Conservation (phyloP, 2,113 vertebrate species). For the Ochotona curzoniae region DNA sequence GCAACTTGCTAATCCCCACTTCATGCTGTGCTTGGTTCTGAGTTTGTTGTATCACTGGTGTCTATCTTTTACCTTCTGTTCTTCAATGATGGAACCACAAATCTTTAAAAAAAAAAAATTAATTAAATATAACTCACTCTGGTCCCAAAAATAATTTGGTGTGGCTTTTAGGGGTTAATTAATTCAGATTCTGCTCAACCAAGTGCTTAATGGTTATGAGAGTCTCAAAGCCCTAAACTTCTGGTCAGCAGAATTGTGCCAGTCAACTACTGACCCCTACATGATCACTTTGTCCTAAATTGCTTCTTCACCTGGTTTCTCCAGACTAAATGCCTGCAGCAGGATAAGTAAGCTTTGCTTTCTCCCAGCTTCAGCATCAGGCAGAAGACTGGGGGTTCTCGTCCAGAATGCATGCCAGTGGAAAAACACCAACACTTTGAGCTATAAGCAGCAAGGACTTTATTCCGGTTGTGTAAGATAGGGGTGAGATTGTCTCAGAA, state of each 20-base stretch:
- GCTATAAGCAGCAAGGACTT: too few species aligned
- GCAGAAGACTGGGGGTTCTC: too few species aligned
- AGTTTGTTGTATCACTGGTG: not conserved
- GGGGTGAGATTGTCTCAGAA: too few species aligned
- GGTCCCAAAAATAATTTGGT: not conserved
- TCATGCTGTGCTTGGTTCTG: not conserved
- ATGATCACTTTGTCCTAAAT: not conserved
- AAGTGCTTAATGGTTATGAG: not conserved
- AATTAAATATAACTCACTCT: not conserved
- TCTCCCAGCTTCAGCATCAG: too few species aligned
- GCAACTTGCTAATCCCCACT: not conserved
- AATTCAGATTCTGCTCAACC: not conserved
- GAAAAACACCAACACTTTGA: too few species aligned
- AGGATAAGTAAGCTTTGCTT: not conserved
- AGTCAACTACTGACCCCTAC: not conserved
- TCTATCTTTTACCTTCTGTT: not conserved
- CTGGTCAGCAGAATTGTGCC: not conserved
- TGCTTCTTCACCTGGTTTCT: not conserved
- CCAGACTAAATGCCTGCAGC: not conserved
- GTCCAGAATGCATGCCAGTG: too few species aligned
- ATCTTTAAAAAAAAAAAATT: not conserved
- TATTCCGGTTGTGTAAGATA: too few species aligned
- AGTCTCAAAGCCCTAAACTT: not conserved
- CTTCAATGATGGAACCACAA: conserved; percentile 8
- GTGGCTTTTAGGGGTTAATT: not conserved